A percentile compares a stretch with the other conserved stretches of the same genome.
phyloP scores from a whole-genome alignment of 64 coral and sea anemone species.

The Porites lutea region DNA sequence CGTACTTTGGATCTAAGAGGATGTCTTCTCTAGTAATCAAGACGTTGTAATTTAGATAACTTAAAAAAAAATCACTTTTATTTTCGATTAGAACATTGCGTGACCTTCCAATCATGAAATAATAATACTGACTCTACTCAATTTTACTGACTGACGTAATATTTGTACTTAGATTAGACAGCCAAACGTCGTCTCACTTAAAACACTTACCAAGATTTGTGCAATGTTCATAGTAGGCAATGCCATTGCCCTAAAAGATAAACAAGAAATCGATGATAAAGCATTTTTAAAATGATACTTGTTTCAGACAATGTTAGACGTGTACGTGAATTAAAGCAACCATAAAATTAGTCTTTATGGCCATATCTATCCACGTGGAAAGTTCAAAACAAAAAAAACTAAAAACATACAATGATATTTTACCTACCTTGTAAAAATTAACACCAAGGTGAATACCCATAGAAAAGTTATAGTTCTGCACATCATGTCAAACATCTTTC shows the following conservation, averaged over 20 bases:
- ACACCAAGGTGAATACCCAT: not conserved
- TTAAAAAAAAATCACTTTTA: not conserved
- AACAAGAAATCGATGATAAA: not conserved
- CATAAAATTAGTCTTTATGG: not conserved
- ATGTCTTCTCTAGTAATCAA: not conserved
- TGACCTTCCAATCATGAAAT: not conserved
- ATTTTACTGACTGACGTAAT: constrained; percentile 25
- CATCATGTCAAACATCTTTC: constrained; percentile 4
- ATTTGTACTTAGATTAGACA: constrained; percentile 23
- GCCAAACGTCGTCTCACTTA: not conserved
- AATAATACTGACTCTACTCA: not conserved
- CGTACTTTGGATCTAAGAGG: not conserved
- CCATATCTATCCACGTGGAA: not conserved
- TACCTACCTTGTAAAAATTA: constrained; percentile 46
- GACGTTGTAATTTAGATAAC: not conserved
- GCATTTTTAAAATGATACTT: not conserved
- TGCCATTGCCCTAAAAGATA: not conserved
- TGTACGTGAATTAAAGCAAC: not conserved
- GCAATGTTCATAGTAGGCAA: not conserved
- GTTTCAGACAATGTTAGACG: too few species aligned
- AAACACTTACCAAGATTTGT: constrained; percentile 12
- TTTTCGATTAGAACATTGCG: not conserved
- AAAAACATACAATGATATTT: not conserved
- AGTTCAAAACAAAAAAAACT: not conserved
- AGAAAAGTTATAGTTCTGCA: constrained; percentile 4